Evolutionary conservation across 2,113 vertebrate genomes (phyloP).

Genomic region (Pycnonotus jocosus): DNA sequence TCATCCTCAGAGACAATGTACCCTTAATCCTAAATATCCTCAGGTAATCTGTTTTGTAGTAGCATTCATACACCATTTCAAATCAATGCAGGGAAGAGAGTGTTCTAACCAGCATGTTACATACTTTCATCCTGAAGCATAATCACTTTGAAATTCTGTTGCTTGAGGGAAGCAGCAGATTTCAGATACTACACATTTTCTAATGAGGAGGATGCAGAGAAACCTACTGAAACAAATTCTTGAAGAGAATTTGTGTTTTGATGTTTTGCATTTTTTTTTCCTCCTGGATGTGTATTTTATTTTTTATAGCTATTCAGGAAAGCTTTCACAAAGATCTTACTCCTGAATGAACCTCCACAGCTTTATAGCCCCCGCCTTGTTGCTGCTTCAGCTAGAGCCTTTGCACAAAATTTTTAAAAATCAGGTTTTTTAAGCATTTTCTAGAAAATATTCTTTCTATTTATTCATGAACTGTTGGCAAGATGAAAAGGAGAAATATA

Average conservation of each 20-base stretch:
- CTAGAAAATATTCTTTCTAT: background rate
- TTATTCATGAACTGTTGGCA: background rate
- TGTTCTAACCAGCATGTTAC: background rate
- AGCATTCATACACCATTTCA: background rate
- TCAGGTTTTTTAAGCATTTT: background rate
- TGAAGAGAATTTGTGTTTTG: background rate
- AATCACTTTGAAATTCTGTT: conserved; percentile 30
- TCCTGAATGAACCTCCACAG: background rate
- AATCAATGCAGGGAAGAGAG: background rate
- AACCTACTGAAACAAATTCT: conserved; percentile 20
- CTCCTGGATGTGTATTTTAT: background rate
- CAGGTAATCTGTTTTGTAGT: background rate
- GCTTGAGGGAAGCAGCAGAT: conserved; percentile 13
- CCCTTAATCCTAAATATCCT: background rate
- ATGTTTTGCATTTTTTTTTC: background rate
- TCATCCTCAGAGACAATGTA: background rate
- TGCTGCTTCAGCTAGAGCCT: background rate
- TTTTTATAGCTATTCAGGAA: background rate
- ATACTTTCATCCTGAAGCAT: background rate
- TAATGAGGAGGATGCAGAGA: background rate
- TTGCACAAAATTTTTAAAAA: background rate
- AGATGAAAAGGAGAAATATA: background rate
- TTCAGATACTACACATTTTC: background rate
- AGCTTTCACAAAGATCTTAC: background rate
- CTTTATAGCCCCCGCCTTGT: background rate